These are phyloP conservation scores for Anhinga rufa DNA, from an alignment of 2,113 vertebrate species.

Conservation along the genomic window DNA sequence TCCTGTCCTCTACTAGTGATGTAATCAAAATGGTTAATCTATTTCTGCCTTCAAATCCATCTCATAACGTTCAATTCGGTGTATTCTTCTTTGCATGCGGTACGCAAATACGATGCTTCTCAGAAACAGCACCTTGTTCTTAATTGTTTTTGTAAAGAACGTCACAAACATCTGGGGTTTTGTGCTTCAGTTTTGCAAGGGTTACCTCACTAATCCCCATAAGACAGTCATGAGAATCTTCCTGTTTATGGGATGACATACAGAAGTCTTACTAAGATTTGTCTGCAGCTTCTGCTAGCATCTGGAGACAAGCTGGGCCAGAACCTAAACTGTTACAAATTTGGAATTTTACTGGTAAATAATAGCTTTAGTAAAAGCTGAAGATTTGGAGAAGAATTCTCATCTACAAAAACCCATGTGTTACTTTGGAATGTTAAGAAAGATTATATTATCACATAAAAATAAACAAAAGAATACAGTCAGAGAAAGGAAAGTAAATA, in stretches of 20 bases:
- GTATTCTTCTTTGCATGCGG: background rate
- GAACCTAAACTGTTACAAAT: background rate
- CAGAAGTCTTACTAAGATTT: background rate
- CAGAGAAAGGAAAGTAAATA: background rate
- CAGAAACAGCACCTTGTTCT: background rate
- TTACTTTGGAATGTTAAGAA: background rate
- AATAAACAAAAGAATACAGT: background rate
- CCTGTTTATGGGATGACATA: background rate
- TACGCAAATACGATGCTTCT: accelerated
- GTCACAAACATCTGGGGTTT: background rate
- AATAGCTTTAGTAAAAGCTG: background rate
- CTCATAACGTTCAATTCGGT: background rate
- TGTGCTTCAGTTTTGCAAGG: background rate
- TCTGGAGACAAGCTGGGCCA: background rate
- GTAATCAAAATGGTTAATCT: background rate
- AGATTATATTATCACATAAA: background rate
- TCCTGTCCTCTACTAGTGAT: background rate
- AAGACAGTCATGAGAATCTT: background rate
- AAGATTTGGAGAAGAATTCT: background rate
- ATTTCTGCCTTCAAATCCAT: background rate
- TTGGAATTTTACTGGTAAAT: background rate
- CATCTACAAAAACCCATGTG: background rate
- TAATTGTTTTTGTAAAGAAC: background rate
- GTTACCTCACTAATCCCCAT: background rate
- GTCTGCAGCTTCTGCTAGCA: background rate